Conservation (phyloP, 2,888 invertebrate species). For the Lampropteryx suffumata region DNA sequence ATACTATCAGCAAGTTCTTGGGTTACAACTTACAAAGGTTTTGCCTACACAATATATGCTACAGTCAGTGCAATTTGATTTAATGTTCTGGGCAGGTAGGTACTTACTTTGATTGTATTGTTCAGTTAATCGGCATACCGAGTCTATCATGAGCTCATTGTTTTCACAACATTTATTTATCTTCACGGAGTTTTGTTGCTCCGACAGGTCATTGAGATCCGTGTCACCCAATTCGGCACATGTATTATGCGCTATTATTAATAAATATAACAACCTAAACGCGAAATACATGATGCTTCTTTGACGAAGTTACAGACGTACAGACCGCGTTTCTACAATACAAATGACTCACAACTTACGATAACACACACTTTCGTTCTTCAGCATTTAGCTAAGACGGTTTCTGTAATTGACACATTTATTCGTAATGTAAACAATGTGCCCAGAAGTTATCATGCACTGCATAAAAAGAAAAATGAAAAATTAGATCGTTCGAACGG, state of each 20-base stretch:
- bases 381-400: not conserved
- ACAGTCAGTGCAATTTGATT: constrained; percentile 14
- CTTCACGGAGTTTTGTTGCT: constrained; percentile 74
- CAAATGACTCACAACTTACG: constrained; percentile 4
- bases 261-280: constrained; percentile 63
- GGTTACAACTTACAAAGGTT: constrained; percentile 25
- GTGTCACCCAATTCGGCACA: constrained; percentile 57
- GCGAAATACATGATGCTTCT: constrained; percentile 40
- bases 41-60: constrained; percentile 3
- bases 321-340: constrained; percentile 1
- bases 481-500: too few relatives aligned
- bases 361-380: not conserved
- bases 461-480: too few relatives aligned
- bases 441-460: too few relatives aligned
- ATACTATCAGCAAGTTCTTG: constrained; percentile 8
- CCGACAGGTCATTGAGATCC: constrained; percentile 75
- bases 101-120: constrained; percentile 83
- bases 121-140: constrained; percentile 84
- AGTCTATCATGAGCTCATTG: constrained; percentile 87
- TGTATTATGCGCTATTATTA: constrained; percentile 43
- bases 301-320: not conserved
- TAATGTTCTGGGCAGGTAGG: not conserved
- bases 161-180: constrained; percentile 92
- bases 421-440: too few relatives aligned
- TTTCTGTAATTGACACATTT: too few relatives aligned